phyloP scores from a whole-genome alignment of 2,113 vertebrate species.

The Strix uralensis region DNA sequence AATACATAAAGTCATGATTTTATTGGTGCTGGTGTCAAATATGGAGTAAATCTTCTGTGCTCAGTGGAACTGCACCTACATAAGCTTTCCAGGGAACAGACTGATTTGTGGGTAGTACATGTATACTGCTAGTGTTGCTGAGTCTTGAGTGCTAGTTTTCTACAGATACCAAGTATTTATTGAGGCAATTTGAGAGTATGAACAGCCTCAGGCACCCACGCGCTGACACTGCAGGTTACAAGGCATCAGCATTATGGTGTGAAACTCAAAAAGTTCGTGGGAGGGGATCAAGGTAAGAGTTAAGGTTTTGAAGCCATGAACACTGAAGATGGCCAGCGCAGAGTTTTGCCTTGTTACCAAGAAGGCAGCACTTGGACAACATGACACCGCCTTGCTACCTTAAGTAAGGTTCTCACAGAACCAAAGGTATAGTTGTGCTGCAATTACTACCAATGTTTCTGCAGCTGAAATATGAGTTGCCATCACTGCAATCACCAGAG shows the following conservation, averaged over 20 bases:
- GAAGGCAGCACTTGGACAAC: rapidly evolving
- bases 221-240: neutral
- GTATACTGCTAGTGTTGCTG: neutral
- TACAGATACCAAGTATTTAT: slow-evolving; percentile 1
- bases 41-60: neutral
- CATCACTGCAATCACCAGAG: slow-evolving; percentile 50
- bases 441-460: neutral
- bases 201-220: neutral
- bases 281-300: neutral
- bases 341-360: neutral
- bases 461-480: slow-evolving; percentile 30
- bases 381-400: neutral
- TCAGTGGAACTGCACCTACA: neutral
- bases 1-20: neutral
- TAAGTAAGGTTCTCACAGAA: neutral
- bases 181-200: neutral
- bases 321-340: neutral
- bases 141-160: neutral
- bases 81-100: neutral
- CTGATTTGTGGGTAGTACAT: neutral
- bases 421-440: neutral
- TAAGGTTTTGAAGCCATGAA: neutral
- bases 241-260: neutral
- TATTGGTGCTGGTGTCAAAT: neutral
- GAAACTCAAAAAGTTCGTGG: neutral